These are phyloP conservation scores for Hipposideros larvatus DNA, from an alignment of 2,797 vertebrate species.

Conservation along the genomic window DNA sequence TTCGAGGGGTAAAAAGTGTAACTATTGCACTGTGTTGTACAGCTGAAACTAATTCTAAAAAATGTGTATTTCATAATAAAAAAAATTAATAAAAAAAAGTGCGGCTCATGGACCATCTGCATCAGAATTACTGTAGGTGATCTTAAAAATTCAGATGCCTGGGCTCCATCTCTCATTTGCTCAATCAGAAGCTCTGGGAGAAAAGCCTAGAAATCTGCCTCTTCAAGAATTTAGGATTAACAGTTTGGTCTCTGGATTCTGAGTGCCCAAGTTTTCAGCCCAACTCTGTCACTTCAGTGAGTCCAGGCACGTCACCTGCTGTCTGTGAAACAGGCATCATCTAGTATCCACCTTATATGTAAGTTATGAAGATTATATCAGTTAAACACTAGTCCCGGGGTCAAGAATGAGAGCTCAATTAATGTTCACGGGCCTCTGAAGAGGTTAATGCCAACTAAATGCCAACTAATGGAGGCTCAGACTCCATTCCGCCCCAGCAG, in stretches of 20 bases:
- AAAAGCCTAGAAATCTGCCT: not conserved
- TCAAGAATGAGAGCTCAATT: not conserved
- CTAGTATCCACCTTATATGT: no score
- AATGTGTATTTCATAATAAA: no score
- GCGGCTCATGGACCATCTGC: no score
- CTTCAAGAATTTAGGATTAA: not conserved
- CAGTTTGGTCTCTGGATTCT: not conserved
- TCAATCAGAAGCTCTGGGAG: not conserved
- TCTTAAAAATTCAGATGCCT: not conserved
- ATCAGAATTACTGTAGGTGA: not conserved
- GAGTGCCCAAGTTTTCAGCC: not conserved
- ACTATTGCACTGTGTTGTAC: no score
- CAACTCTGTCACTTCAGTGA: not conserved
- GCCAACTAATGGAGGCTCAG: not conserved
- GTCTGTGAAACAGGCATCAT: not conserved
- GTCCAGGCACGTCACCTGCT: not conserved
- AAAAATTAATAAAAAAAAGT: no score
- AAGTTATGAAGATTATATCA: not conserved
- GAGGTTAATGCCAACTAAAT: not conserved
- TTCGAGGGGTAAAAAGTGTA: no score
- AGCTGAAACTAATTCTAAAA: no score
- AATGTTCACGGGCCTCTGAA: not conserved
- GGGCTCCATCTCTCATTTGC: not conserved
- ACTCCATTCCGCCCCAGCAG: not conserved
- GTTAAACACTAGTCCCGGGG: not conserved